Conservation (phyloP, 2,888 invertebrate genomes). For the Ennomos fuscantarius region DNA sequence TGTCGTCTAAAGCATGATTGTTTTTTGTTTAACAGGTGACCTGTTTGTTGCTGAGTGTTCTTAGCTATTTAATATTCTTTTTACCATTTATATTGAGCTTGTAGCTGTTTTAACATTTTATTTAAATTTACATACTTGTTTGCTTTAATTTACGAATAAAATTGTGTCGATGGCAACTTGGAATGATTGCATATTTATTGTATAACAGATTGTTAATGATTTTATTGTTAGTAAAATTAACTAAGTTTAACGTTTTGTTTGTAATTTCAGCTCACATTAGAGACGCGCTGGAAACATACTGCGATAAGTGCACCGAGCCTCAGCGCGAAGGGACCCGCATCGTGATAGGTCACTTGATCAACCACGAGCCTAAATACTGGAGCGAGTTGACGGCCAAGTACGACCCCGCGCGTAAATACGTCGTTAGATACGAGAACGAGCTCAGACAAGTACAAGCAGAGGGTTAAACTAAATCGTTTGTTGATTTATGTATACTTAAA, state of each 20-base stretch:
- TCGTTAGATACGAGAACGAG: constrained; percentile 55
- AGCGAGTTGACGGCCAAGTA: constrained; percentile 55
- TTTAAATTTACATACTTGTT: too few species aligned
- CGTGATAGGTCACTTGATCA: constrained; percentile 67
- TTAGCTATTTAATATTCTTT: too few species aligned
- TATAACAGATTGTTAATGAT: too few species aligned
- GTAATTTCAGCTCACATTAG: constrained; percentile 58
- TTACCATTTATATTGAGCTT: too few species aligned
- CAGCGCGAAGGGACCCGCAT: constrained; percentile 55
- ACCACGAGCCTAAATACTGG: constrained; percentile 62
- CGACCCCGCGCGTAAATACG: constrained; percentile 54
- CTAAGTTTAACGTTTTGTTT: neutral
- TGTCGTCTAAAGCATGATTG: too few species aligned
- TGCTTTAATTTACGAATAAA: too few species aligned
- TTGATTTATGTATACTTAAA: neutral
- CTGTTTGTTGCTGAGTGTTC: too few species aligned
- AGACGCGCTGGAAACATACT: constrained; percentile 69
- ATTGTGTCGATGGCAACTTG: too few species aligned
- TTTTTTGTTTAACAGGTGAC: too few species aligned
- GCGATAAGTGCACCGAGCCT: constrained; percentile 63
- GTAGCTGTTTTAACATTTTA: too few species aligned
- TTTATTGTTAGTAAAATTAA: too few species aligned
- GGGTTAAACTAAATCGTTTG: constrained; percentile 10
- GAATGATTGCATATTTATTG: too few species aligned
- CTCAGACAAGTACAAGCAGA: constrained; percentile 42